Percentiles rank a stretch among this genome's conserved stretches.
These are phyloP conservation scores for Mercenaria mercenaria DNA, from an alignment of 1,140 invertebrate genomes.

Conservation along the genomic window DNA sequence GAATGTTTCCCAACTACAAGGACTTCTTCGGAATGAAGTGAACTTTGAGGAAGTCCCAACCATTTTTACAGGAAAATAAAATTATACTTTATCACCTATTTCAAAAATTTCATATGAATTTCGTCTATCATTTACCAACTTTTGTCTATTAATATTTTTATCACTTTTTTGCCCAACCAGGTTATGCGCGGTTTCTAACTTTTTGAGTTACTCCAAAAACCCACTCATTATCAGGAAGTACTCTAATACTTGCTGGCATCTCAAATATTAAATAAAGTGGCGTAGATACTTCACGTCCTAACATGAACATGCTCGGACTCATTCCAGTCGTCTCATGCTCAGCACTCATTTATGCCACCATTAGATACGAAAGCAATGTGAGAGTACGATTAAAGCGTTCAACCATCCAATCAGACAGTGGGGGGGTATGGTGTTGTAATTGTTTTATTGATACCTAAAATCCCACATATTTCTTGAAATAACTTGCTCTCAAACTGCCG, in stretches of 20 bases:
- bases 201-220: slow-evolving; percentile 43
- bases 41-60: slow-evolving; percentile 28
- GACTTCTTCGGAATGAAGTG: slow-evolving; percentile 39
- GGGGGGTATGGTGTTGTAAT: slow-evolving; percentile 71
- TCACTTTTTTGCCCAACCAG: slow-evolving; percentile 9
- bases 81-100: slow-evolving; percentile 29
- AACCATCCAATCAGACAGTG: slow-evolving; percentile 69
- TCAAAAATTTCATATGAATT: slow-evolving; percentile 26
- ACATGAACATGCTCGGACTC: slow-evolving; percentile 70
- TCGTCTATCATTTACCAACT: slow-evolving; percentile 39
- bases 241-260: background rate
- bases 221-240: background rate
- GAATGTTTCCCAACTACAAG: slow-evolving; percentile 5
- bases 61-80: slow-evolving; percentile 9
- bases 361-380: slow-evolving; percentile 37
- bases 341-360: slow-evolving; percentile 49
- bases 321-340: slow-evolving; percentile 62
- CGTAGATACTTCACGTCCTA: slow-evolving; percentile 59
- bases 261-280: slow-evolving; percentile 61
- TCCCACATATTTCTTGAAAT: slow-evolving; percentile 63
- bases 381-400: slow-evolving; percentile 72
- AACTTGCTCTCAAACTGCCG: slow-evolving; percentile 67
- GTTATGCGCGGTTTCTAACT: slow-evolving; percentile 37
- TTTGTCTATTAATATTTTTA: slow-evolving; percentile 44
- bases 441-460: slow-evolving; percentile 66